phyloP scores from a whole-genome alignment of 2,797 vertebrate genomes.

The Aplochiton taeniatus region DNA sequence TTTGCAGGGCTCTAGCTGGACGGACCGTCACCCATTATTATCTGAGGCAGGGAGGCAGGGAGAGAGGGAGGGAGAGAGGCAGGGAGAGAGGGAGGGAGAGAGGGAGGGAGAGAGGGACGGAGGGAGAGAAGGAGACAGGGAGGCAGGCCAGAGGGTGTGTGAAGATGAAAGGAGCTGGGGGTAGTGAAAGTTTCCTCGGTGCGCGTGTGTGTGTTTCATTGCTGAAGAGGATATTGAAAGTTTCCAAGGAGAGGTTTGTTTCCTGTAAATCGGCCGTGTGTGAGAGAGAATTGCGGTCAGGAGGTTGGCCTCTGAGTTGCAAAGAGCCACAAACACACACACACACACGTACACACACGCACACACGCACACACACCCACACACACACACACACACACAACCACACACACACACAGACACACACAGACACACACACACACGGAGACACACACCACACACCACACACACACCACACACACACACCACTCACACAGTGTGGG shows the following conservation, averaged over 20 bases:
- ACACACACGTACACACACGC: conserved; percentile 14
- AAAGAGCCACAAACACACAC: conserved; percentile 5
- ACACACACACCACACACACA: not conserved
- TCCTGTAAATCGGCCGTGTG: conserved; percentile 33
- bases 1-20: too few species aligned
- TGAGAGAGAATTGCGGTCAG: conserved; percentile 5
- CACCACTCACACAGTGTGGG: conserved; percentile 9
- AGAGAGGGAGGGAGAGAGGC: too few species aligned
- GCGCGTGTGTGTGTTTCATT: too few species aligned
- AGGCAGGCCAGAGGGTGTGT: too few species aligned
- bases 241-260: conserved; percentile 17
- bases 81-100: too few species aligned
- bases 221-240: too few species aligned
- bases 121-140: too few species aligned
- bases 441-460: not conserved
- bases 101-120: too few species aligned
- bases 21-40: too few species aligned
- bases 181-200: too few species aligned
- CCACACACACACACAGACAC: conserved; percentile 9
- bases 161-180: too few species aligned
- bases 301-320: conserved; percentile 34
- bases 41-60: too few species aligned
- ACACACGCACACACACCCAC: not conserved
- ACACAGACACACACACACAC: conserved; percentile 14
- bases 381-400: conserved; percentile 4